Evolutionary conservation across 2,797 vertebrate genomes (phyloP).

Genomic region (Buceros bicornis): DNA sequence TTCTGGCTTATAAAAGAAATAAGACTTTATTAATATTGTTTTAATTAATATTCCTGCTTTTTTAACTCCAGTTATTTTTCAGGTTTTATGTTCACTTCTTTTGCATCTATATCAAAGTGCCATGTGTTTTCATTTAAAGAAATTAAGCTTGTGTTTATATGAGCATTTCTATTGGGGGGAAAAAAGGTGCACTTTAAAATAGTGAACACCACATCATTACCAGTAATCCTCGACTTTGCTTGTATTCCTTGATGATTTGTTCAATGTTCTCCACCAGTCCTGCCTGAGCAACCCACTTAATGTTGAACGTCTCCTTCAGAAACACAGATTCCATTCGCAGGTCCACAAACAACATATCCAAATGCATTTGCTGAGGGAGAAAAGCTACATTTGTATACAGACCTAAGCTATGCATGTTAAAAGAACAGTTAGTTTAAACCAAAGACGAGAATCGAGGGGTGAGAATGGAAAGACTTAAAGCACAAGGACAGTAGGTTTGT

Average conservation of each 20-base stretch:
- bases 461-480: not conserved
- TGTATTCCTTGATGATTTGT: conserved; percentile 87
- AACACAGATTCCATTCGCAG: conserved; percentile 83
- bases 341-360: conserved; percentile 86
- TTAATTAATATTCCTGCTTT: not conserved
- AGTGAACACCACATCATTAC: conserved; percentile 77
- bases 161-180: not conserved
- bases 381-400: not conserved
- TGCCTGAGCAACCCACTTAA: conserved; percentile 86
- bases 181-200: not conserved
- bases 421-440: not conserved
- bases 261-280: conserved; percentile 91
- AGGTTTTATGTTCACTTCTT: not conserved
- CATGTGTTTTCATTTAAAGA: not conserved
- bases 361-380: conserved; percentile 81
- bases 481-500: not conserved
- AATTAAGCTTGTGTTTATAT: not conserved
- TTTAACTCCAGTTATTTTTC: not conserved
- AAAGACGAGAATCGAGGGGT: not conserved
- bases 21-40: not conserved
- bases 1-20: not conserved
- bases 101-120: not conserved
- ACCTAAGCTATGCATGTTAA: not conserved
- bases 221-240: conserved; percentile 84
- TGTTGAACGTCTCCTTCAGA: conserved; percentile 85